Base-by-base conservation (phyloP, 2,888 invertebrate species). In the Cephus pygmeus region DNA sequence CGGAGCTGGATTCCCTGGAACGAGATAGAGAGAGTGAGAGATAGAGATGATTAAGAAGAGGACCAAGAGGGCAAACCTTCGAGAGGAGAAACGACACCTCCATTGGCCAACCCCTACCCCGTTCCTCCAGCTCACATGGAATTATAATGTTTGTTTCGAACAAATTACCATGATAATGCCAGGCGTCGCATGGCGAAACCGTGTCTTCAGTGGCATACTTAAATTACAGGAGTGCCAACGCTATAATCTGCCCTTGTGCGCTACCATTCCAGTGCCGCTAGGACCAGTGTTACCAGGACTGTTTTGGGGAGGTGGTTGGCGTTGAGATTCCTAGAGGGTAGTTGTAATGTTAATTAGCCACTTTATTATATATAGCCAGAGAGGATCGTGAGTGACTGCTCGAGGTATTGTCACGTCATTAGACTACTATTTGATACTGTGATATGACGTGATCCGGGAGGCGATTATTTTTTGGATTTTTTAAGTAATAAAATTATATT, bases 121-220 rank as follows among this genome's bases (percentile, higher is more conserved):
- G 31, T 30, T 34, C 73, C 15, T 34, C 73, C 15, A 34, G 31
- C n/a, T 81, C 76, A 78, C 84, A 78, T 81, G 87, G 87, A 90
- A 91, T 91, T 90, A 91, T 91, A 89, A 91, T 90, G 90, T 91
- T 91, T 91, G 91, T 91, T 91, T 90, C 90, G 90, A 91, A 91
- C 91, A 91, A 91, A 91, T 91, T 91, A 91, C 89, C 91, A 91
- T 91, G 90, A 91, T 91, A 91, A 91, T 91, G 86, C 88, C 82
- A 81, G 84, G 85, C 85, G 86, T 85, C 83, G 86, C 87, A 82
- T 80, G 84, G 88, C 83, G 87, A 85, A 87, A 86, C 85, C 86
- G 84, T 84, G 89, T 90, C 89, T 90, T 90, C 86, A 89, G 88
- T 89, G 86, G 86, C 87, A 88, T 86, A 88, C 88, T 89, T 88